These are phyloP conservation scores for Bubo bubo DNA, from an alignment of 2,113 vertebrate species.

Conservation along the genomic window DNA sequence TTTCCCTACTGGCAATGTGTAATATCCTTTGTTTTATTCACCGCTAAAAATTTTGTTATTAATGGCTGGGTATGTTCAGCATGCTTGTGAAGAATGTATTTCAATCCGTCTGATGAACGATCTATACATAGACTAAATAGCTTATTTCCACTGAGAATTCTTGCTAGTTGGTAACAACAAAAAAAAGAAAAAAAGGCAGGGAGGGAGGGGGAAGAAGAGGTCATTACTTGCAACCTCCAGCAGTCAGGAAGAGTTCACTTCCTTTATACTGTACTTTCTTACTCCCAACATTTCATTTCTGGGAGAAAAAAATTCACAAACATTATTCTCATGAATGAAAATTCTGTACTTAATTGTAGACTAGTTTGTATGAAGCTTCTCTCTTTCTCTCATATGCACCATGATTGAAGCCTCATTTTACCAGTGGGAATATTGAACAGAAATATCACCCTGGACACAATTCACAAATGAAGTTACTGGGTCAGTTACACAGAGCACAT, in stretches of 20 bases:
- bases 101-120: constrained; percentile 15
- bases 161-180: background rate
- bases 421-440: background rate
- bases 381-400: background rate
- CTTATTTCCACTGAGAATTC: constrained; percentile 29
- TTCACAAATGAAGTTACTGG: background rate
- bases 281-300: background rate
- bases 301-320: background rate
- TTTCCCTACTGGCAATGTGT: background rate
- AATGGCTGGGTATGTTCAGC: constrained; percentile 1
- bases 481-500: background rate
- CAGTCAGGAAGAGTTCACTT: background rate
- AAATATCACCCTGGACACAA: background rate
- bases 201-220: background rate
- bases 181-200: background rate
- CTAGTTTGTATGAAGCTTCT: background rate
- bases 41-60: constrained; percentile 13
- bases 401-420: background rate
- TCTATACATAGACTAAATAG: background rate
- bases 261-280: background rate
- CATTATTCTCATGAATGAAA: constrained; percentile 16
- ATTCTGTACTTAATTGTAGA: background rate
- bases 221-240: background rate
- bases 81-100: constrained; percentile 27
- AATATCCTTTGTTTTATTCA: constrained; percentile 39